Base-by-base conservation (phyloP, 2,888 invertebrate species). In the Patella ulyssiponensis region DNA sequence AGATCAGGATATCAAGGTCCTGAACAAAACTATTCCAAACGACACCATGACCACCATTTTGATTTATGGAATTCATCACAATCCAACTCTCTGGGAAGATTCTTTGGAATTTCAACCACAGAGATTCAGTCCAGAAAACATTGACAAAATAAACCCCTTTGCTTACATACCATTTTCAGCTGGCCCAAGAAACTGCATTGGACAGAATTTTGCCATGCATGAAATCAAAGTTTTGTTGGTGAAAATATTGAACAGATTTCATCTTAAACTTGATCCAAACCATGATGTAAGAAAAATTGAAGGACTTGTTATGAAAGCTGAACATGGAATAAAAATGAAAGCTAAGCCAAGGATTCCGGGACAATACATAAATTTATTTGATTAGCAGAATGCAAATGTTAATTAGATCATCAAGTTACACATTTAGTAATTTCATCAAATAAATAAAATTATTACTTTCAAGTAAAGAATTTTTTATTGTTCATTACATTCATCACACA, bases 141-240 rank as follows among this genome's bases (percentile, higher is more conserved):
- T 82, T 5, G 84, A 83, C 14, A 84, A 84, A 51, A 82, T 82
- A 74, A 86, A 89, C 73, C 79, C 84, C n/a, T 88, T 80, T 79
- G 79, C 81, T 14, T 88, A 83, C 78, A 79, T 89, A 9, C 89
- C 89, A 4, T 89, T 89, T 74, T 87, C 88, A 20, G 89, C 89
- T 14, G 89, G 90, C 23, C 87, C 89, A 44, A 85, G 86, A 72
- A 89, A 89, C 76, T 89, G 89, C 76, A 89, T 89, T 73, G 89
- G 89, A 5, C 88, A 89, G 77, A 84, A 86, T 71, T 89, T 89
- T 84, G 89, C 89, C n/a, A 85, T 89, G 87, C 80, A 89, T 82
- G 89, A 88, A 74, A 85, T 88, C 83, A 89, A 89, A 81, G 81
- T 86, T 5, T 78, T 86, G 5, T 52, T 89, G 23, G 87, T 86